Evolutionary conservation across 2,797 vertebrate species (phyloP), one percentile per base, ranked within the genome.

Genomic region (Pantherophis alleghaniensis): DNA sequence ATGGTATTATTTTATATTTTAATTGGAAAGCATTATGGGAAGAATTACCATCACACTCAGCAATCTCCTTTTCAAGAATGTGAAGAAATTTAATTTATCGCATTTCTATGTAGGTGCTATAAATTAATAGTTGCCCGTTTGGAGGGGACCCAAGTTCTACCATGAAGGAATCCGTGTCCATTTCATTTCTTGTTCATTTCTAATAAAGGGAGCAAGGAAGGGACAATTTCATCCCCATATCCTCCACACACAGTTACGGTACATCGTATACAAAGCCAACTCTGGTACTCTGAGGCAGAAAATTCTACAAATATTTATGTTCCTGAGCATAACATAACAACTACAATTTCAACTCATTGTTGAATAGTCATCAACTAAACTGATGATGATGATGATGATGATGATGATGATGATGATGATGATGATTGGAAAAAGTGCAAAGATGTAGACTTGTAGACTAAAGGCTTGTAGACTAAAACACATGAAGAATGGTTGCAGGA

Each of bases 1-100:
- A 47, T 1, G 47, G 47, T 47, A 47, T 95, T 96, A 95, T 93
- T 95, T 95, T 95, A 42, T 91, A 91, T 94, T 96, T 96, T 96
- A 97, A 96, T 95, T 93, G 95, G 95, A 37, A 22, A 63, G 20
- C 22, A 83, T 47, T 63, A 90, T 53, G 9, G 28, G 6, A 51
- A 74, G 18, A 74, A 24, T 37, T 55, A 55, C 51, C 6, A 20
- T 10, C 18, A 56, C 11, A 55, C 3, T 69, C 20, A 37, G 37
- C 12, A 37, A 47, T 26, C 6, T 89, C 4, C 42, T 83, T 83
- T 47, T 32, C n/a, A 37, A 74, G n/a, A 74, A 20, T 74, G n/a
- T 83, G 20, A 24, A 12, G 42, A 47, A 12, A 42, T 42, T 42
- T 42, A 42, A 42, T 42, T 42, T 42, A 42, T 42, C 37, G 37